A percentile compares a stretch with the other conserved stretches of the same genome.
phyloP scores from a whole-genome alignment of 2,113 vertebrate genomes.

The Antigone vipio region DNA sequence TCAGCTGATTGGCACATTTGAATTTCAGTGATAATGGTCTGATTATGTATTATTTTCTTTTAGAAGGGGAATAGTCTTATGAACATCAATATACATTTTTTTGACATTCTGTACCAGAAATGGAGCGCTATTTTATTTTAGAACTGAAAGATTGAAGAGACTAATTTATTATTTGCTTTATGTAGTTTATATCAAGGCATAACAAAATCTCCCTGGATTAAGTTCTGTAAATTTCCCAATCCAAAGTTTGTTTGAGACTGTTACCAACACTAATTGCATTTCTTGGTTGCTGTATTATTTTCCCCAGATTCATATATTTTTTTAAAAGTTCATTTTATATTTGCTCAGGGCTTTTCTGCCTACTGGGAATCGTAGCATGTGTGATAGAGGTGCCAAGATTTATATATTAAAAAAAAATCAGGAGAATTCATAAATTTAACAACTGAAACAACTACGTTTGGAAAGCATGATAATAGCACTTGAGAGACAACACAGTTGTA shows the following conservation, averaged over 20 bases:
- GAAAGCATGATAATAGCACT: constrained; percentile 42
- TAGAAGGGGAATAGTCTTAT: constrained; percentile 9
- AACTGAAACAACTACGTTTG: constrained; percentile 52
- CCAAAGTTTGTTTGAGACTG: constrained; percentile 59
- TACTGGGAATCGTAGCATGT: constrained; percentile 49
- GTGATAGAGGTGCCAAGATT: constrained; percentile 56
- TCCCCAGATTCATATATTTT: constrained; percentile 38
- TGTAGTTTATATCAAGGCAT: constrained; percentile 60
- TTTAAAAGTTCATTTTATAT: constrained; percentile 65
- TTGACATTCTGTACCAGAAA: neutral
- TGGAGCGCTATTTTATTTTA: constrained; percentile 3
- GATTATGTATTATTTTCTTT: constrained; percentile 14
- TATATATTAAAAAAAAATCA: constrained; percentile 37
- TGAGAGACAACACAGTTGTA: constrained; percentile 37
- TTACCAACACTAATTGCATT: constrained; percentile 61
- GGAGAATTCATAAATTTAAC: constrained; percentile 47
- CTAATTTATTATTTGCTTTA: constrained; percentile 64
- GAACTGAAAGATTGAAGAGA: constrained; percentile 36
- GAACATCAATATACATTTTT: constrained; percentile 33
- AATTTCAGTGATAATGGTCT: constrained; percentile 43
- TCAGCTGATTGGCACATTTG: constrained; percentile 17
- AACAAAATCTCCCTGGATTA: constrained; percentile 65
- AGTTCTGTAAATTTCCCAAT: constrained; percentile 61
- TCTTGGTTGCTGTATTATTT: neutral
- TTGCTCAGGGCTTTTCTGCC: constrained; percentile 60